Evolutionary conservation across 2,888 invertebrate genomes (phyloP), one percentile per base, ranked within the genome.

Genomic region (Galerucella calmariensis): DNA sequence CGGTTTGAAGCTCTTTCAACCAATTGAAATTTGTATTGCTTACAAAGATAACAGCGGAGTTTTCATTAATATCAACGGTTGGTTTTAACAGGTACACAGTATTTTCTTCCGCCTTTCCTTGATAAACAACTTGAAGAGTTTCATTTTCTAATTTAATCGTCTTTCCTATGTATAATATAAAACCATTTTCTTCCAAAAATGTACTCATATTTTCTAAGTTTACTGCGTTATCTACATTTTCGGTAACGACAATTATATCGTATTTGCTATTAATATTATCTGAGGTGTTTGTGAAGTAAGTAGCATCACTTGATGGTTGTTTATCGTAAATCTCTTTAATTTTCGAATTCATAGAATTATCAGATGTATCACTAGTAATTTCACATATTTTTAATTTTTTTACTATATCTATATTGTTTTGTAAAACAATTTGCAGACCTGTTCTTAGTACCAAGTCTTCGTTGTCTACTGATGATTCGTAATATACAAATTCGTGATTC

Each of bases 401-500:
- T 0, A 69, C 63, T 16, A 66, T 16, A 1, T 77, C 72, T 12
- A 35, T n/a, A 10, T 2, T 41, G 67, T 81, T 80, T 72, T 81
- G 79, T 1, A 78, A 53, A 20, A 80, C 67, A 11, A 81, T 80
- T 74, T 80, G 79, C 6, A 78, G 27, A 1, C 77, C 79, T 3
- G 76, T 72, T 53, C 62, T 69, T 12, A 80, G 51, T 10, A 77
- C 77, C 20, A 75, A 51, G 20, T 78, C 75, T 16, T 63, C 69
- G 20, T 76, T 75, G 8, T 75, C 71, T 41, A 24, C 41, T 9
- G 62, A 14, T n/a, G 81, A 79, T 9, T 83, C 83, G 80, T 91
- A 88, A 1, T 91, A 89, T 0, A 91, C 84, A 80, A 92, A 92
- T 56, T 84, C 82, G 81, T 90, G 90, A 68, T 88, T 86, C 82